Evolutionary conservation across 1,140 invertebrate species (phyloP).

Genomic region (Saccostrea cuccullata): DNA sequence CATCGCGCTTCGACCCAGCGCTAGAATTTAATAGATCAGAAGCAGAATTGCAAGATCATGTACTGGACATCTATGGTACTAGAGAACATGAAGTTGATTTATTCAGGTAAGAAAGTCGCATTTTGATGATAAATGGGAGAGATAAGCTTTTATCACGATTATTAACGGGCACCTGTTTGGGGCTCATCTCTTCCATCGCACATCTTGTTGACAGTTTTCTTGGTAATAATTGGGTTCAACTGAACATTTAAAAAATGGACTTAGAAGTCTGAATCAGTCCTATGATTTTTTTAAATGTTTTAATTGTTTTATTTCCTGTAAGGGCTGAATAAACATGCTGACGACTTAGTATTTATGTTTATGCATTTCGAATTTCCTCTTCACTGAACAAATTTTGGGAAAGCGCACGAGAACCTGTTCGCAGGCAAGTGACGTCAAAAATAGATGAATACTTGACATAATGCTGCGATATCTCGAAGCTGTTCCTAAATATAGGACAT

Average conservation of each 20-base stretch:
- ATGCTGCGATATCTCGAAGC: slow-evolving; percentile 38
- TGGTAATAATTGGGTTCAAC: no score
- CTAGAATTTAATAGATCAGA: slow-evolving; percentile 52
- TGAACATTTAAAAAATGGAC: no score
- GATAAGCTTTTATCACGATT: no score
- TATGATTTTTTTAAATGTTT: no score
- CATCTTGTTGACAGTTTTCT: no score
- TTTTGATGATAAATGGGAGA: neutral
- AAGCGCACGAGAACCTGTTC: neutral
- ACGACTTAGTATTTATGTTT: neutral
- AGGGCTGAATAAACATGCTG: no score
- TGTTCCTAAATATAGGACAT: neutral
- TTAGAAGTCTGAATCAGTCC: no score
- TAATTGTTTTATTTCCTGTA: no score
- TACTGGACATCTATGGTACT: slow-evolving; percentile 68
- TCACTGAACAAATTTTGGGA: neutral
- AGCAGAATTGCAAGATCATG: slow-evolving; percentile 69
- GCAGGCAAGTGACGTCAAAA: neutral
- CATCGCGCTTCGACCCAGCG: neutral
- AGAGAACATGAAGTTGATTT: slow-evolving; percentile 64
- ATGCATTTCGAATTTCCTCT: slow-evolving; percentile 6
- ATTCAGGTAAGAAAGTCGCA: slow-evolving; percentile 62
- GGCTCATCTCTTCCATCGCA: no score
- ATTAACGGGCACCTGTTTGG: no score
- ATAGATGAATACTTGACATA: neutral